Conservation (phyloP, 2,888 invertebrate species). For the Patella pellucida region DNA sequence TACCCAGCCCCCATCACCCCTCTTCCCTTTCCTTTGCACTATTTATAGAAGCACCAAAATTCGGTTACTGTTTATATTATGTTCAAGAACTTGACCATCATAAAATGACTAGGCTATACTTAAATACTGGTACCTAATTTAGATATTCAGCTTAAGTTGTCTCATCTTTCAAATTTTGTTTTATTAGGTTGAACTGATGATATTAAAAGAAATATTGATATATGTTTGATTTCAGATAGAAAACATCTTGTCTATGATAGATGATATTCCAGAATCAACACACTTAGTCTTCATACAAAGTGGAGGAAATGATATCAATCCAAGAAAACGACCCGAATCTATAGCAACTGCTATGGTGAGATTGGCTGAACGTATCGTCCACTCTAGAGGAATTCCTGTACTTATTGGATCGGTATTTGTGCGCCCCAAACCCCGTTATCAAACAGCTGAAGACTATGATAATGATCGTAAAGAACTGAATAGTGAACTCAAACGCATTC, state of each 20-base stretch:
- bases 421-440: neutral
- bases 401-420: neutral
- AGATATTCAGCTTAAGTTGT: no score
- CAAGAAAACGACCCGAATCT: neutral
- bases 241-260: neutral
- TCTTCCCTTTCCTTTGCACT: no score
- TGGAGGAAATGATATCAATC: conserved; percentile 1
- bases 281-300: neutral
- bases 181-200: no score
- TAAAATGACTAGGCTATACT: no score
- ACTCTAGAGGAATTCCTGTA: neutral
- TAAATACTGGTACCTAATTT: no score
- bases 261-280: neutral
- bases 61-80: no score
- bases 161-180: no score
- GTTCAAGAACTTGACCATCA: no score
- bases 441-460: neutral
- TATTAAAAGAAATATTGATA: no score
- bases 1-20: no score
- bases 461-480: neutral
- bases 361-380: neutral
- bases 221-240: neutral
- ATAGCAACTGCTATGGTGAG: neutral
- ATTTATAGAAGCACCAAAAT: no score
- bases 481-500: neutral